Conservation (phyloP, 2,888 invertebrate species). For the Perizoma affinitatum region DNA sequence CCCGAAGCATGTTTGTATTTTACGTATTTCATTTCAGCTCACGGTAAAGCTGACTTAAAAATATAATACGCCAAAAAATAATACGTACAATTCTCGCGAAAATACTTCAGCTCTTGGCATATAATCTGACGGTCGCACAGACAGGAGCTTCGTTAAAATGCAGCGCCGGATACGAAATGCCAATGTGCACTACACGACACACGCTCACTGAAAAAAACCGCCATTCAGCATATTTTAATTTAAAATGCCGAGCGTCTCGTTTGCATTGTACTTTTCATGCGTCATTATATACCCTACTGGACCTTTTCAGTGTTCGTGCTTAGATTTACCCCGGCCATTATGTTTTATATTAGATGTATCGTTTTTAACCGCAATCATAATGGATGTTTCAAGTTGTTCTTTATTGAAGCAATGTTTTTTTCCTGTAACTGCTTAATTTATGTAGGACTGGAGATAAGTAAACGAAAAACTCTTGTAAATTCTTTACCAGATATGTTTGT, state of each 20-base stretch:
- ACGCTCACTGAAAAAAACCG: conserved; percentile 54
- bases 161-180: conserved; percentile 67
- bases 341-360: conserved; percentile 38
- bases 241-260: conserved; percentile 53
- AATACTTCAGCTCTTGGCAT: conserved; percentile 27
- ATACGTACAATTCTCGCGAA: conserved; percentile 18
- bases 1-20: conserved; percentile 12
- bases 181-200: conserved; percentile 63
- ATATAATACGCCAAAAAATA: conserved; percentile 16
- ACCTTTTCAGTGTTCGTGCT: conserved; percentile 29
- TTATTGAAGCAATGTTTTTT: conserved; percentile 17
- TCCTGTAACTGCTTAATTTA: conserved; percentile 5
- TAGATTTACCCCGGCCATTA: conserved; percentile 32
- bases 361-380: conserved; percentile 35
- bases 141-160: conserved; percentile 67
- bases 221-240: conserved; percentile 63
- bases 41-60: conserved; percentile 11
- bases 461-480: background rate
- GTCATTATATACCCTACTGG: conserved; percentile 45
- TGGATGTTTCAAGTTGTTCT: conserved; percentile 34
- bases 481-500: conserved; percentile 8
- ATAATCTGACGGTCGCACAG: conserved; percentile 38
- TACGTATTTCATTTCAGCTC: conserved; percentile 4
- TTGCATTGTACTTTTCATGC: conserved; percentile 52
- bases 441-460: conserved; percentile 12